These are phyloP conservation scores for Acrobasis repandana DNA, from an alignment of 2,888 invertebrate genomes.

Conservation along the genomic window DNA sequence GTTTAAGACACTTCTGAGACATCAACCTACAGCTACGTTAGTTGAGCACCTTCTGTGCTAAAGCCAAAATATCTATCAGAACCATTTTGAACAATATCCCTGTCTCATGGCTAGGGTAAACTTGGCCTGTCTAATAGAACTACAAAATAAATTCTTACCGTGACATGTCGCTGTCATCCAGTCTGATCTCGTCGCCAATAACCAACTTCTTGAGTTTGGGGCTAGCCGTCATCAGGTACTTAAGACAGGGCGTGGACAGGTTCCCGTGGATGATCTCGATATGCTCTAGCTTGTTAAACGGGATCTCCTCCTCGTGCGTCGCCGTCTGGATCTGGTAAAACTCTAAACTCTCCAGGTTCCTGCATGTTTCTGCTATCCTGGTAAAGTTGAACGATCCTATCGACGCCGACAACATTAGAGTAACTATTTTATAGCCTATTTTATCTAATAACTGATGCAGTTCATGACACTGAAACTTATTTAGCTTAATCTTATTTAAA, in stretches of 20 bases:
- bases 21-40: no score
- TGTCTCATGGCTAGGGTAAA: no score
- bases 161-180: constrained; percentile 86
- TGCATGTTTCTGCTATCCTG: constrained; percentile 82
- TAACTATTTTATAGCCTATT: constrained; percentile 78
- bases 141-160: constrained; percentile 62
- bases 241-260: constrained; percentile 80
- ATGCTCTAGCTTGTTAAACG: constrained; percentile 84
- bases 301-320: constrained; percentile 79
- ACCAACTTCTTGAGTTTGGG: constrained; percentile 84
- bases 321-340: constrained; percentile 86
- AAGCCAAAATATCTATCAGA: no score
- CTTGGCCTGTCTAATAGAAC: no score
- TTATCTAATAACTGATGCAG: constrained; percentile 81
- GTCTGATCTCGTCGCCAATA: constrained; percentile 85
- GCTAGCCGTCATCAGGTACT: constrained; percentile 83
- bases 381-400: constrained; percentile 83
- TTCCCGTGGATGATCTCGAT: constrained; percentile 87
- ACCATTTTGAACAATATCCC: no score
- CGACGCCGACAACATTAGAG: constrained; percentile 83
- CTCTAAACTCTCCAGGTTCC: constrained; percentile 84
- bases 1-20: no score
- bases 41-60: no score
- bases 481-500: constrained; percentile 83
- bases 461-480: constrained; percentile 84